Conservation (phyloP, 2,888 invertebrate genomes). For the Polia nebulosa region DNA sequence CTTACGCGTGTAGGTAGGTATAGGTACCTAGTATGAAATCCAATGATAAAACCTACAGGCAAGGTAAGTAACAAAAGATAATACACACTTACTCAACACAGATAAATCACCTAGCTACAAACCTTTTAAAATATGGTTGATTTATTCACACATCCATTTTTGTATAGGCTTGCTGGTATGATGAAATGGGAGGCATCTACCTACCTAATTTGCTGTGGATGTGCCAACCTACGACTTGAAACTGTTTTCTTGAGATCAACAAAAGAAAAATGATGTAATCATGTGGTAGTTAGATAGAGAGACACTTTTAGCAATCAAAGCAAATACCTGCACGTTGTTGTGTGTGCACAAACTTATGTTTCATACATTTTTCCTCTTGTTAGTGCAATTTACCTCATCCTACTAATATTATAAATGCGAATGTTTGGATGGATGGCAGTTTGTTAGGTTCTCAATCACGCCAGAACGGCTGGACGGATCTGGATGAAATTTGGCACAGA, state of each 20-base stretch:
- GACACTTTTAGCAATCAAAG: slow-evolving; percentile 11
- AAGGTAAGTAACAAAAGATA: slow-evolving; percentile 61
- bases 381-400: slow-evolving; percentile 28
- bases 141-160: slow-evolving; percentile 61
- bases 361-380: neutral
- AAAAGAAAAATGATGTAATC: slow-evolving; percentile 40
- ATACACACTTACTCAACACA: slow-evolving; percentile 49
- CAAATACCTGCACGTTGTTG: slow-evolving; percentile 29
- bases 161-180: slow-evolving; percentile 25
- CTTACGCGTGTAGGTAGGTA: slow-evolving; percentile 3
- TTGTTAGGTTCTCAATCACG: too few species aligned
- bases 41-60: slow-evolving; percentile 57
- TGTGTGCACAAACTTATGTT: neutral
- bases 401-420: too few species aligned
- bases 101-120: slow-evolving; percentile 53
- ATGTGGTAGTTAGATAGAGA: slow-evolving; percentile 5
- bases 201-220: slow-evolving; percentile 22
- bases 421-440: too few species aligned
- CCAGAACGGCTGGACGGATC: too few species aligned
- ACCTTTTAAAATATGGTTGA: slow-evolving; percentile 52
- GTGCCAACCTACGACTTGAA: slow-evolving; percentile 19
- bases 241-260: slow-evolving; percentile 37
- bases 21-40: slow-evolving; percentile 23
- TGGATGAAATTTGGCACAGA: too few species aligned
- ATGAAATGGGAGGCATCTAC: slow-evolving; percentile 25